Conservation (phyloP, 2,888 invertebrate genomes). For the Flabesymbios commensalis region DNA sequence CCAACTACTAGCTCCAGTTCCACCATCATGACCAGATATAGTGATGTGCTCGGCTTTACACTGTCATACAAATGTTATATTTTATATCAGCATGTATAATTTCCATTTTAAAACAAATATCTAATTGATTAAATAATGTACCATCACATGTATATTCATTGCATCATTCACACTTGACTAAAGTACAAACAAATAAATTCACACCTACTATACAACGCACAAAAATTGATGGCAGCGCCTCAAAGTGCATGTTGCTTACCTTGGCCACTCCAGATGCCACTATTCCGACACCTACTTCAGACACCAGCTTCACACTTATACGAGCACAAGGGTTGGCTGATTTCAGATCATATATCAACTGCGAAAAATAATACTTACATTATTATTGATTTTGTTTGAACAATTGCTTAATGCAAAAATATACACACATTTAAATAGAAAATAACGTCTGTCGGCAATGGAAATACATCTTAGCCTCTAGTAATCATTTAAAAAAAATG, state of each 20-base stretch:
- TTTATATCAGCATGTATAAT: neutral
- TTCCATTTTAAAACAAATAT: neutral
- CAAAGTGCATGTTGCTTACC: too few species aligned
- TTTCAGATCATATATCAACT: slow-evolving; percentile 97
- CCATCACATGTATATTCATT: too few species aligned
- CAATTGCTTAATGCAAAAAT: too few species aligned
- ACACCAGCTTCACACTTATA: slow-evolving; percentile 96
- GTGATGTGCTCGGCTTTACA: slow-evolving; percentile 98
- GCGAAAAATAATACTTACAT: slow-evolving; percentile 44
- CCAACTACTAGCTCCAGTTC: slow-evolving; percentile 98
- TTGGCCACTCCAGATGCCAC: slow-evolving; percentile 99
- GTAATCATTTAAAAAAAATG: too few species aligned
- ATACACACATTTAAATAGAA: too few species aligned
- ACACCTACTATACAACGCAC: neutral
- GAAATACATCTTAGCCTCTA: too few species aligned
- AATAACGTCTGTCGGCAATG: too few species aligned
- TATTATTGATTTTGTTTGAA: too few species aligned
- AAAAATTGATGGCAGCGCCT: too few species aligned
- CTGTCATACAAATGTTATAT: slow-evolving; percentile 60
- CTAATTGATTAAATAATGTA: neutral
- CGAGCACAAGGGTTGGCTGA: slow-evolving; percentile 93
- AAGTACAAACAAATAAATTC: too few species aligned
- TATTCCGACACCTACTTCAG: slow-evolving; percentile 97
- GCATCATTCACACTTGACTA: too few species aligned
- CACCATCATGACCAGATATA: slow-evolving; percentile 98